Conservation (phyloP, 2,888 invertebrate genomes). For the Lapara coniferarum region DNA sequence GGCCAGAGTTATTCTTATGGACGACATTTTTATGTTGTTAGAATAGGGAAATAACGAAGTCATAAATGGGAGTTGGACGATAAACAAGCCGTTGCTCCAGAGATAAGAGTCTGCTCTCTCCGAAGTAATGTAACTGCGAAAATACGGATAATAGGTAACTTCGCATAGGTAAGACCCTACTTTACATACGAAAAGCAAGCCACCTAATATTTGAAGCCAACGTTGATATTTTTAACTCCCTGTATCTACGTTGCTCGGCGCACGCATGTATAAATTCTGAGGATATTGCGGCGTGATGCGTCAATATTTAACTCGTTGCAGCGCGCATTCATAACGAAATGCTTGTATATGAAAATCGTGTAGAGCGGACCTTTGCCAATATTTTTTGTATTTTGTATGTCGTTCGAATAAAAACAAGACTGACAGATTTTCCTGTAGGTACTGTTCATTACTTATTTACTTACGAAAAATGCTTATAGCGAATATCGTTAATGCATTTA, state of each 20-base stretch:
- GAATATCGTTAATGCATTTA: too few species aligned
- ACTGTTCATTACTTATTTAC: too few species aligned
- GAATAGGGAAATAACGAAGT: constrained; percentile 81
- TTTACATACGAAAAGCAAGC: constrained; percentile 5
- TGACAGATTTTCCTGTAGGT: too few species aligned
- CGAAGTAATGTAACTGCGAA: constrained; percentile 59
- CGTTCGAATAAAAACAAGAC: too few species aligned
- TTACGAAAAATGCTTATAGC: too few species aligned
- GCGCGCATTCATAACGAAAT: background rate
- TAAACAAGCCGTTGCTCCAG: constrained; percentile 73
- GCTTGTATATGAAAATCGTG: constrained; percentile 2
- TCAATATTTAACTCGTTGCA: background rate
- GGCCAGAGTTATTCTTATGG: constrained; percentile 69
- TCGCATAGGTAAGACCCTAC: background rate
- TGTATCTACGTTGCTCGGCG: background rate
- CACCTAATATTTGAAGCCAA: background rate
- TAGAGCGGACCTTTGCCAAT: background rate
- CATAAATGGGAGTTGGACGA: constrained; percentile 77
- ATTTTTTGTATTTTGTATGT: background rate
- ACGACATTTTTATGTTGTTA: constrained; percentile 79
- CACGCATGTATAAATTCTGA: background rate
- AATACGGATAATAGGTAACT: constrained; percentile 47
- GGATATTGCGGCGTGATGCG: background rate
- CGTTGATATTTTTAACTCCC: too few species aligned
- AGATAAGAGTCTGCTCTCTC: constrained; percentile 67